These are phyloP conservation scores for Scytalopus superciliaris DNA, from an alignment of 2,113 vertebrate genomes.

Conservation along the genomic window DNA sequence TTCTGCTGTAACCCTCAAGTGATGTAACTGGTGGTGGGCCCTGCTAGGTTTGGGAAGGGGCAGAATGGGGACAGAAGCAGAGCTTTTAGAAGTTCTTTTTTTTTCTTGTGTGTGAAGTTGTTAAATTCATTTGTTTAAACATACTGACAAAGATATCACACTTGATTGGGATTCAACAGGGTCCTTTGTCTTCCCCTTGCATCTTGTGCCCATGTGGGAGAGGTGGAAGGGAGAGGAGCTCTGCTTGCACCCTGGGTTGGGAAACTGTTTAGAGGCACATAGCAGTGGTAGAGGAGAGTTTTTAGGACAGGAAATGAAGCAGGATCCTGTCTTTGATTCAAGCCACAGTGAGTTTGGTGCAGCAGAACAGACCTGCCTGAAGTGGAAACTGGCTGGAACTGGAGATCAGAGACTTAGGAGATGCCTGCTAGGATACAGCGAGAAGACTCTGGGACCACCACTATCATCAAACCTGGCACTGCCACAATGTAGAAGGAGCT, in stretches of 20 bases:
- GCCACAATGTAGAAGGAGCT: background rate
- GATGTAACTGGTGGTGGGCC: background rate
- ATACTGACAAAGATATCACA: background rate
- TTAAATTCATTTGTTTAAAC: background rate
- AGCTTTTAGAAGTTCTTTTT: background rate
- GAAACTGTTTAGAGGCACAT: background rate
- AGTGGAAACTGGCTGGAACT: background rate
- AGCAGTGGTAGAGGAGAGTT: background rate
- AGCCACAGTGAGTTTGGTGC: background rate
- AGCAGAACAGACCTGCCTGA: background rate
- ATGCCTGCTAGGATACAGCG: background rate
- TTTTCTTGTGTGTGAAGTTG: background rate
- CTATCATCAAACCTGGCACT: background rate
- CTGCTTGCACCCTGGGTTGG: background rate
- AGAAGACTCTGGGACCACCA: background rate
- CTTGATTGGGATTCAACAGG: background rate
- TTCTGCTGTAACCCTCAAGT: background rate
- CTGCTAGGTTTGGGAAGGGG: background rate
- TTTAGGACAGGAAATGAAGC: background rate
- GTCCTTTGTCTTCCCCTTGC: background rate
- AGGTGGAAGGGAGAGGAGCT: background rate
- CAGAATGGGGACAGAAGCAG: background rate
- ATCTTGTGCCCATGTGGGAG: background rate
- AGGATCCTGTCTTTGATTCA: background rate
- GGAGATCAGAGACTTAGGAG: background rate